phyloP scores from a whole-genome alignment of 2,888 invertebrate genomes.

The Thecophora atra region DNA sequence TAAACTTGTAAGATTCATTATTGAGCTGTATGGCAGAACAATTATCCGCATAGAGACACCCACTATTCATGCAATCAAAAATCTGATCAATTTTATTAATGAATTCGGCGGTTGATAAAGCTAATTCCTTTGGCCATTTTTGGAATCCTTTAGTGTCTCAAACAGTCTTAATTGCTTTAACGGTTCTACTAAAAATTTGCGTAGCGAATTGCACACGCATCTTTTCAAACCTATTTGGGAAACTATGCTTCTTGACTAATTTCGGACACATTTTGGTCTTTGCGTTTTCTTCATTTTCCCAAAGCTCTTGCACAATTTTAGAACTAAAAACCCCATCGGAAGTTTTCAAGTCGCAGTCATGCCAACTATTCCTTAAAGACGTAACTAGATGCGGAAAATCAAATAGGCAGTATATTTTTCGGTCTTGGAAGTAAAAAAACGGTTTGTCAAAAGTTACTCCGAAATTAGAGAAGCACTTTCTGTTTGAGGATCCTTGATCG shows the following conservation, averaged over 20 bases:
- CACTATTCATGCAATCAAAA: too few relatives aligned
- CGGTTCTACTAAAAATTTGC: too few relatives aligned
- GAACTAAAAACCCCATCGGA: slow-evolving; percentile 30
- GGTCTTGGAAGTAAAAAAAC: background rate
- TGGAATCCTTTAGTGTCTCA: too few relatives aligned
- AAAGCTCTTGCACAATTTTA: slow-evolving; percentile 28
- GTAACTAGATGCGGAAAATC: slow-evolving; percentile 36
- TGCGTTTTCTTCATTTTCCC: slow-evolving; percentile 23
- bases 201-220: too few relatives aligned
- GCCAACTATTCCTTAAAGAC: slow-evolving; percentile 33
- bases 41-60: too few relatives aligned
- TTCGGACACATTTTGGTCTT: slow-evolving; percentile 37
- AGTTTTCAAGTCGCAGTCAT: slow-evolving; percentile 31
- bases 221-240: too few relatives aligned
- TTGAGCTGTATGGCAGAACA: too few relatives aligned
- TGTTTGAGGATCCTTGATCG: slow-evolving; percentile 28
- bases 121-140: too few relatives aligned
- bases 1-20: too few relatives aligned
- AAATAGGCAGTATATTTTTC: background rate
- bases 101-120: too few relatives aligned
- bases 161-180: too few relatives aligned
- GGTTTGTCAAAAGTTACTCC: background rate
- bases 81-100: too few relatives aligned
- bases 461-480: slow-evolving; percentile 31
- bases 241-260: slow-evolving; percentile 19